A percentile compares a stretch with the other conserved stretches of the same genome.
Conservation (phyloP, 2,113 vertebrate genomes). For the Xenopus borealis region DNA sequence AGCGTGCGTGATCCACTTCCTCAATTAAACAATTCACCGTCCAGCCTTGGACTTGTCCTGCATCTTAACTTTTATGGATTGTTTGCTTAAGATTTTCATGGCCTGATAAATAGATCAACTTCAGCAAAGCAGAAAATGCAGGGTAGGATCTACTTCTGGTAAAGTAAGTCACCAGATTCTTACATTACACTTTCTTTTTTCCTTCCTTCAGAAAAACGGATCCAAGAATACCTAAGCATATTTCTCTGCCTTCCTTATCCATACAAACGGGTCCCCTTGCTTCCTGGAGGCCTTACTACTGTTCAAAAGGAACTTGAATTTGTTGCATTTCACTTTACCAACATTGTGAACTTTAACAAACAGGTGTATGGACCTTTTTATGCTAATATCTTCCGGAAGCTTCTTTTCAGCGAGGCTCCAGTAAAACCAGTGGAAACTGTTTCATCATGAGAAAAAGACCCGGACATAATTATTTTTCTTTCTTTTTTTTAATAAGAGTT, state of each 20-base stretch:
- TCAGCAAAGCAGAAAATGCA: too few relatives aligned
- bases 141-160: too few relatives aligned
- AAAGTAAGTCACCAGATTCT: too few relatives aligned
- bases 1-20: too few relatives aligned
- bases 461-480: too few relatives aligned
- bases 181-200: slow-evolving; percentile 6
- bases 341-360: slow-evolving; percentile 85
- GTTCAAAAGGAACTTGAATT: slow-evolving; percentile 76
- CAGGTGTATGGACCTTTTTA: slow-evolving; percentile 90
- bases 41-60: too few relatives aligned
- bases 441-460: slow-evolving; percentile 6
- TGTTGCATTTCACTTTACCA: slow-evolving; percentile 73
- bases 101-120: too few relatives aligned
- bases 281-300: slow-evolving; percentile 76
- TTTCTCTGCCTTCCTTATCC: slow-evolving; percentile 69
- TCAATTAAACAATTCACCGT: too few relatives aligned
- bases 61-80: too few relatives aligned
- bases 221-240: slow-evolving; percentile 76
- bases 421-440: slow-evolving; percentile 51
- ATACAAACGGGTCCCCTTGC: slow-evolving; percentile 64
- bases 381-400: slow-evolving; percentile 80
- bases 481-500: too few relatives aligned
- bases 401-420: slow-evolving; percentile 70
- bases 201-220: slow-evolving; percentile 77
- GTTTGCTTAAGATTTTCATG: too few relatives aligned